Evolutionary conservation across 2,888 invertebrate genomes (phyloP).

Genomic region (Marasmarcha lunaedactyla): DNA sequence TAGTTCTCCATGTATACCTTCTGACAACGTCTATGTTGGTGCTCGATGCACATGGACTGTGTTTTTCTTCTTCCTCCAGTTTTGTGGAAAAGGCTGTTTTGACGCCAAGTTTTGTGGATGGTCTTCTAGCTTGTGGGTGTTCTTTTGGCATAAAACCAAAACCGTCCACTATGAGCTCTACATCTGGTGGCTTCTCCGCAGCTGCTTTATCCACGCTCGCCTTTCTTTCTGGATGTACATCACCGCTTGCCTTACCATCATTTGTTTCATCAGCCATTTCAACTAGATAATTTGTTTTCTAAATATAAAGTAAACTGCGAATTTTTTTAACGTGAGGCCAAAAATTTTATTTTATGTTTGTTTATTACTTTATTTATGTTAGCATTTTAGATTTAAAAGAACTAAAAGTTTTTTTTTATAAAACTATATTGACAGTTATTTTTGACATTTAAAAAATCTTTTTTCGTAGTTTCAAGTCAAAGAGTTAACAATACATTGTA

Average conservation of each 20-base stretch:
- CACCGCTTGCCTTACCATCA: slow-evolving; percentile 29
- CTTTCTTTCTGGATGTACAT: slow-evolving; percentile 16
- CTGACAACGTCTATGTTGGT: slow-evolving; percentile 58
- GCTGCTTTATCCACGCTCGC: slow-evolving; percentile 17
- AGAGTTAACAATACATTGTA: too few species aligned
- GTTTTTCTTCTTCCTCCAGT: slow-evolving; percentile 11
- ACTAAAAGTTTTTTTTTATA: too few species aligned
- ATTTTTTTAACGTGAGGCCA: too few species aligned
- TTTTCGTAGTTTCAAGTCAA: too few species aligned
- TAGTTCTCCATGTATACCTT: slow-evolving; percentile 77
- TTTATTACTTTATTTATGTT: too few species aligned
- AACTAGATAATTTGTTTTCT: too few species aligned
- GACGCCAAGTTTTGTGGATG: slow-evolving; percentile 18
- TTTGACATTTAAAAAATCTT: too few species aligned
- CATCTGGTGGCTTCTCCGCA: slow-evolving; percentile 31
- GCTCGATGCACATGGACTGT: slow-evolving; percentile 46
- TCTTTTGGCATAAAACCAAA: slow-evolving; percentile 57
- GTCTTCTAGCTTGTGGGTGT: slow-evolving; percentile 3
- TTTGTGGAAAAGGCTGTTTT: slow-evolving; percentile 20
- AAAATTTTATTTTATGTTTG: too few species aligned
- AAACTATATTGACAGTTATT: too few species aligned
- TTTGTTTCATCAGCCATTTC: slow-evolving; percentile 34
- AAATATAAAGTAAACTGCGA: too few species aligned
- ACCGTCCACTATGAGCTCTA: slow-evolving; percentile 52
- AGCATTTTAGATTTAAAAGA: too few species aligned